A percentile compares a stretch with the other conserved stretches of the same genome.
These are phyloP conservation scores for Pipistrellus kuhlii DNA, from an alignment of 2,797 vertebrate species.

Conservation along the genomic window DNA sequence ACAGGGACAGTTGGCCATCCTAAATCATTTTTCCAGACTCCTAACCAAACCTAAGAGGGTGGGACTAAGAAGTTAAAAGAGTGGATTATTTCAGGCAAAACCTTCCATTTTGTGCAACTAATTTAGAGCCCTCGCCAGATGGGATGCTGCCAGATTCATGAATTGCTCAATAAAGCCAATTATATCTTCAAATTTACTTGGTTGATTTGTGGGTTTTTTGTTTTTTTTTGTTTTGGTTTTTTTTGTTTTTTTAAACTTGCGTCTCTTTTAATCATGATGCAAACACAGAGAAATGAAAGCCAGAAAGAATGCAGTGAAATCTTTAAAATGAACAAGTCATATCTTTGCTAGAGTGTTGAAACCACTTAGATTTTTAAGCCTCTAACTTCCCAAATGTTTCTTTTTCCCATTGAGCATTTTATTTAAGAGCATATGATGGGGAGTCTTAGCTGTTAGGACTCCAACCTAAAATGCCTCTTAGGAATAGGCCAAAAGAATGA, in stretches of 20 bases:
- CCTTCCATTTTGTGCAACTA: not conserved
- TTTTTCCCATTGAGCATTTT: slow-evolving; percentile 51
- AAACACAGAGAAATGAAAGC: not conserved
- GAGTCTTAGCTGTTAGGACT: slow-evolving; percentile 46
- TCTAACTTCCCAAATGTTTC: slow-evolving; percentile 63
- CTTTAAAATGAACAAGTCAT: not conserved
- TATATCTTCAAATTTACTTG: not conserved
- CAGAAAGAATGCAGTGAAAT: not conserved
- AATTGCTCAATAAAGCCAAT: not conserved
- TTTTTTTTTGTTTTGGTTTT: not conserved
- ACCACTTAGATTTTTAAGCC: slow-evolving; percentile 39
- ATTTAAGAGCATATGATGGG: slow-evolving; percentile 50
- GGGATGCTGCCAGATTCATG: not conserved
- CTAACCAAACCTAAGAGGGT: not conserved
- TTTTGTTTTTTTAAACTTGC: not conserved
- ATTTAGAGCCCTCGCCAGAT: not conserved
- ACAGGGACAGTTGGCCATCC: not conserved
- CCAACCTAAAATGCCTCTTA: slow-evolving; percentile 65
- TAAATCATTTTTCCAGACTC: not conserved
- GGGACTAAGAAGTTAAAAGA: too few species aligned
- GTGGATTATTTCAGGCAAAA: not conserved
- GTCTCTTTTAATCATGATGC: not conserved
- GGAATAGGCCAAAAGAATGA: slow-evolving; percentile 30
- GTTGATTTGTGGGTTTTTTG: not conserved
- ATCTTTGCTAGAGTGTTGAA: not conserved